A percentile compares a stretch with the other conserved stretches of the same genome.
Evolutionary conservation across 2,797 vertebrate genomes (phyloP).

Genomic region (Phrynocephalus forsythii): DNA sequence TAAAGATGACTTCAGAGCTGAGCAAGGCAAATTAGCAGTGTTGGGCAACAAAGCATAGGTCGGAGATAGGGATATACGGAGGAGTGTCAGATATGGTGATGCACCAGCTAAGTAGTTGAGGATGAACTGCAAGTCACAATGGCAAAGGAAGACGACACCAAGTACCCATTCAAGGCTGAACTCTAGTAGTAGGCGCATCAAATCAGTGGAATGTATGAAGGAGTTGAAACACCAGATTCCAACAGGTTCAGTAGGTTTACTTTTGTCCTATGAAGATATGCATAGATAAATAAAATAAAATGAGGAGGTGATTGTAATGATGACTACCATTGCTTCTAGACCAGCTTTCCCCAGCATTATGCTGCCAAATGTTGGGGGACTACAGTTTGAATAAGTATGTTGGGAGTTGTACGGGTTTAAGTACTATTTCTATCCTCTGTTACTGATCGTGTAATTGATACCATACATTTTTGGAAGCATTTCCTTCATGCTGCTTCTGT

Average conservation of each 20-base stretch:
- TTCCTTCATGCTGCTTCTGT: constrained; percentile 61
- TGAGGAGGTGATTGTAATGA: background rate
- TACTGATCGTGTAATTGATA: constrained; percentile 49
- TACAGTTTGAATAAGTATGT: background rate
- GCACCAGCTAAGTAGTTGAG: background rate
- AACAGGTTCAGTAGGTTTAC: no score
- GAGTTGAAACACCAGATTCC: no score
- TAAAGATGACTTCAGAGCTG: background rate
- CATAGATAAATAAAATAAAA: background rate
- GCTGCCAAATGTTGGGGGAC: background rate
- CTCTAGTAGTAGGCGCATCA: no score
- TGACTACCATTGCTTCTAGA: background rate
- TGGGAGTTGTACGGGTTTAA: no score
- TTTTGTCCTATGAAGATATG: no score
- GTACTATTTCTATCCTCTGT: no score
- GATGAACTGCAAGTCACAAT: background rate
- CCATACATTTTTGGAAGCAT: constrained; percentile 61
- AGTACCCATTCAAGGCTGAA: no score
- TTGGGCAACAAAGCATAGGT: background rate
- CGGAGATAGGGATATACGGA: background rate
- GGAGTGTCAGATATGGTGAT: background rate
- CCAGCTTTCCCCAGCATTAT: background rate
- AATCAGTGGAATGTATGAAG: no score
- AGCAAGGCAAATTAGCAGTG: background rate
- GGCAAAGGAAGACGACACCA: background rate